Evolutionary conservation across 2,888 invertebrate species (phyloP).

Genomic region (Epinotia demarniana): DNA sequence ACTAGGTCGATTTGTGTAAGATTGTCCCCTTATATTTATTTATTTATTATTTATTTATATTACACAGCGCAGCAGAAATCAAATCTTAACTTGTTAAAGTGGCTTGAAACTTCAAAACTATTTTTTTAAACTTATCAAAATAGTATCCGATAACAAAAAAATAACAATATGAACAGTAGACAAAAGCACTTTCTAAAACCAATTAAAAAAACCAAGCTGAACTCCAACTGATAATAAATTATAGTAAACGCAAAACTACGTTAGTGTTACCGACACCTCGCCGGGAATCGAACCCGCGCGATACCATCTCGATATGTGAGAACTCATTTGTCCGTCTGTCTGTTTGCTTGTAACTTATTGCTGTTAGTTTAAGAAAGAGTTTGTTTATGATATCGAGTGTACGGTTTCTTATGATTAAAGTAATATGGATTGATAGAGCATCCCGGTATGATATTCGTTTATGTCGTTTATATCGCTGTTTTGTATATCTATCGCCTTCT

Average conservation of each 20-base stretch:
- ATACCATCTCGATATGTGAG: conserved; percentile 72
- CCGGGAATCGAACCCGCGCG: conserved; percentile 52
- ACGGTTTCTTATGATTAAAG: conserved; percentile 12
- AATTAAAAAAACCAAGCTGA: conserved; percentile 1
- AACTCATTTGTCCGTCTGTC: conserved; percentile 66
- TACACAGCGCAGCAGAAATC: too few species aligned
- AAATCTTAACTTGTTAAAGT: too few species aligned
- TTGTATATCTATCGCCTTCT: background rate
- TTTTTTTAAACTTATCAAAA: too few species aligned
- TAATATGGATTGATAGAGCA: conserved; percentile 1
- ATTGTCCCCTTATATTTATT: too few species aligned
- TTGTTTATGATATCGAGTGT: conserved; percentile 14
- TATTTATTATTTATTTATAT: too few species aligned
- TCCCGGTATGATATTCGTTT: background rate
- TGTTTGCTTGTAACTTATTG: conserved; percentile 49
- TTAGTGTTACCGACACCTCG: conserved; percentile 47
- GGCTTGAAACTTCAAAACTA: too few species aligned
- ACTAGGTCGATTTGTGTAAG: too few species aligned
- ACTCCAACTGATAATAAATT: conserved; percentile 20
- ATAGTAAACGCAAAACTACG: conserved; percentile 44
- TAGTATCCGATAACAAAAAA: background rate
- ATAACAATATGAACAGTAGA: background rate
- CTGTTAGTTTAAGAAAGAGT: conserved; percentile 21
- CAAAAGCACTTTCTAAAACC: background rate
- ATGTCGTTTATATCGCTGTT: conserved; percentile 6